These are phyloP conservation scores for Tursiops truncatus DNA, from an alignment of 2,113 vertebrate species.

Conservation along the genomic window DNA sequence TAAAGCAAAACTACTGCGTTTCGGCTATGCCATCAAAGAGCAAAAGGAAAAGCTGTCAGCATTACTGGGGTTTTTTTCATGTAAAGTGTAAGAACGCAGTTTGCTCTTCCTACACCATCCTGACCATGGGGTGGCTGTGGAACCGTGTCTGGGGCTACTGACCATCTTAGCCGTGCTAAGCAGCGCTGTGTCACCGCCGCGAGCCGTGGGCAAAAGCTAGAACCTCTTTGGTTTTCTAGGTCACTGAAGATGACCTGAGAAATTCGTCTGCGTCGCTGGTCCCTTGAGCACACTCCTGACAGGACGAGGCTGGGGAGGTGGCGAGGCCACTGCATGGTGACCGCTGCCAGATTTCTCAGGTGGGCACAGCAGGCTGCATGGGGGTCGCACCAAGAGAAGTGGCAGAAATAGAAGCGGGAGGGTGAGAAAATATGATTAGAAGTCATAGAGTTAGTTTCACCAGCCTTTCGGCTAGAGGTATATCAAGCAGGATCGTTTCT, in stretches of 20 bases:
- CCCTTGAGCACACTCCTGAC: background rate
- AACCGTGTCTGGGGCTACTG: fast-evolving
- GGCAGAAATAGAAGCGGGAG: background rate
- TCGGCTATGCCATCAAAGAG: background rate
- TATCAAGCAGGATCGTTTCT: background rate
- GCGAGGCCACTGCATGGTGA: background rate
- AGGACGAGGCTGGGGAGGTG: background rate
- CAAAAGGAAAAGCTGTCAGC: background rate
- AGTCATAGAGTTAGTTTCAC: background rate
- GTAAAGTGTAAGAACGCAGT: background rate
- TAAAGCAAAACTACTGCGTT: background rate
- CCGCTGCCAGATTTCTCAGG: background rate
- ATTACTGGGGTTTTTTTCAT: background rate
- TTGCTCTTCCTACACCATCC: background rate
- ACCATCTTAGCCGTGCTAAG: background rate
- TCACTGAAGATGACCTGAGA: conserved; percentile 32
- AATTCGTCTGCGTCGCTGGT: background rate
- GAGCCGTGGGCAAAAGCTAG: background rate
- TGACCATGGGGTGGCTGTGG: background rate
- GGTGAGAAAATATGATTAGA: background rate
- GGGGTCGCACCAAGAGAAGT: background rate
- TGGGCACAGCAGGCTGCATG: background rate
- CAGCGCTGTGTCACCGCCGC: background rate
- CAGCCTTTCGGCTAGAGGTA: background rate
- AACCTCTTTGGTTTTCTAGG: conserved; percentile 43